Base-by-base conservation (phyloP, 2,888 invertebrate genomes). In the Plebejus melissa region DNA sequence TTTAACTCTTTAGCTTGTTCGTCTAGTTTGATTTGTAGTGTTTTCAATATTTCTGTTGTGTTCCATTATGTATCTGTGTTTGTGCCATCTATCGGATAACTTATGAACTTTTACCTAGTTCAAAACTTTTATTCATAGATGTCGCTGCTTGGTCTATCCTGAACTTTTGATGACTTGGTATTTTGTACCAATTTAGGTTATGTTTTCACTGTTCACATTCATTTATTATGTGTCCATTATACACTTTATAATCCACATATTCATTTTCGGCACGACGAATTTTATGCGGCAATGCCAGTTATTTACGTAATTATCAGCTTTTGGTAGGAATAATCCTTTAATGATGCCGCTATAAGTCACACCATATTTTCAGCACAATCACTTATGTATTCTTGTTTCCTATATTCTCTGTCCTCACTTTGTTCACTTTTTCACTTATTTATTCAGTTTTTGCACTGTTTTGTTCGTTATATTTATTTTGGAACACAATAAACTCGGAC, bases 1-100 rank as follows among this genome's bases (percentile, higher is more conserved):
- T 57, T 57, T n/a, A 57, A n/a, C n/a, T 57, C 57, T n/a, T n/a
- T 57, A 6, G 57, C 57, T 57, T 57, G 57, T 57, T 57, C 57
- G 57, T 57, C 57, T n/a, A 57, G n/a, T 57, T 57, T 57, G 4
- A 6, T 57, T 57, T 57, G 57, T 5, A 57, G 57, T 57, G 57
- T 5, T 57, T 57, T 57, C n/a, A 57, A 57, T 57, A 57, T 57
- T 57, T 57, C n/a, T 16, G 57, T 22, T 6, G 1, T 57, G 16
- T n/a, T 57, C 57, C 57, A 57, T 57, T 57, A 16, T n/a, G 5
- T 57, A 16, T 16, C 7, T 41, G 7, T 41, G n/a, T 57, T 57
- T 57, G 16, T 1, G 13, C 54, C 54, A 13, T 54, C 54, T 54
- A 54, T 11, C 54, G 54, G 4, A 54, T 41, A 54, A 0, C 54